Base-by-base conservation (phyloP, 2,113 vertebrate species). In the Pampusana beccarii region DNA sequence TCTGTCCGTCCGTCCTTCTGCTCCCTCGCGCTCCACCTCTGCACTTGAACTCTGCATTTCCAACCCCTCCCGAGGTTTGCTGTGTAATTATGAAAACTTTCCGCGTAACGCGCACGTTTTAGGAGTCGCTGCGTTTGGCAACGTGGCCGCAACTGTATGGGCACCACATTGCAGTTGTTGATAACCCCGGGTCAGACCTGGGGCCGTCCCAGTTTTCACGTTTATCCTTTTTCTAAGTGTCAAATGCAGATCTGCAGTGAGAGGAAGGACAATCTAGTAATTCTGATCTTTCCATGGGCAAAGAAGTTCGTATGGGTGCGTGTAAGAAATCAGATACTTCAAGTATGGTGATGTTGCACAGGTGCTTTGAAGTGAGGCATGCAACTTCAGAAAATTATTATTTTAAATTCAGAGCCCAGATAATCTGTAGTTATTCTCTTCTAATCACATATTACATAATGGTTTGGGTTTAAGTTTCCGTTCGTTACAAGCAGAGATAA, bases 401-500 rank as follows among this genome's bases (percentile, higher is more conserved):
- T 48, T 75, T 79, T 66, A 60, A 86, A 64, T 73, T 80, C 65
- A 69, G 51, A 73, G 44, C 48, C 67, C 60, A 75, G 36, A n/a
- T 90, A 70, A 89, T 56, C 28, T 84, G 50, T 33, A 70, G 40
- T 78, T 93, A 71, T 24, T 90, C 20, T 54, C n/a, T 78, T 94
- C 80, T 70, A 18, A 88, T 92, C 66, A 42, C 4, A 17, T 72
- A 13, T 86, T 95, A 40, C 79, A 64, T 92, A 94, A 81, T 69
- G 36, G 9, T 84, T 92, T 80, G 84, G 72, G 69, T 58, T 85
- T 81, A 87, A 92, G 72, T 46, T 72, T 95, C 73, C 14, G 8
- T 87, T 98, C 84, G 53, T 92, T 94, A 46, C 90, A 94, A 92
- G 91, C 58, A 51, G 31, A 96, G 93, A 97, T 97, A 93, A 97